Evolutionary conservation across 2,888 invertebrate species (phyloP).

Genomic region (Drosophila aldrichi): DNA sequence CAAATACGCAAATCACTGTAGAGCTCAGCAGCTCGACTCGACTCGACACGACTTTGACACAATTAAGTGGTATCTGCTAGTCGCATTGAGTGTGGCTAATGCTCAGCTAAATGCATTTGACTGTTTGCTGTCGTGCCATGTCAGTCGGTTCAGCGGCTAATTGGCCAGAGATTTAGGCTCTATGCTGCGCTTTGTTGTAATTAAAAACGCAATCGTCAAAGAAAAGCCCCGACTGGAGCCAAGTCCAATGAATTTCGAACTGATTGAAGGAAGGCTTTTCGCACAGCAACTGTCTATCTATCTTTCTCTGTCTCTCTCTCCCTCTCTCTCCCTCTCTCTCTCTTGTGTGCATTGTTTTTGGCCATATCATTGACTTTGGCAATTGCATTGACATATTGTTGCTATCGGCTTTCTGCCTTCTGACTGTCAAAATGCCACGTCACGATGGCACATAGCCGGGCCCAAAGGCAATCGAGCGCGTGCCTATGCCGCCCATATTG

Average conservation of each 20-base stretch:
- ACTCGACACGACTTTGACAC: background rate
- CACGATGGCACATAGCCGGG: constrained; percentile 44
- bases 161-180: constrained; percentile 57
- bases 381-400: constrained; percentile 79
- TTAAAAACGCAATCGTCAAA: constrained; percentile 68
- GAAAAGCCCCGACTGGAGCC: constrained; percentile 32
- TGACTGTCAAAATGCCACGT: constrained; percentile 73
- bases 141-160: constrained; percentile 47
- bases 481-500: constrained; percentile 27
- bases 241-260: constrained; percentile 54
- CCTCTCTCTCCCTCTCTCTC: background rate
- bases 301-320: background rate
- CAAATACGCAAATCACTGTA: no score
- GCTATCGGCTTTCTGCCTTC: constrained; percentile 61
- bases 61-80: background rate
- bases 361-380: constrained; percentile 59
- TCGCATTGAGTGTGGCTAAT: background rate
- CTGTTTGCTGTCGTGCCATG: constrained; percentile 21
- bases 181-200: constrained; percentile 51
- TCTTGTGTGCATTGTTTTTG: constrained; percentile 9
- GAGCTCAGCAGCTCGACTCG: no score
- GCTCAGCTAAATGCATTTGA: constrained; percentile 3
- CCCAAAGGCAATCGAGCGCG: constrained; percentile 40
- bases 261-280: constrained; percentile 17
- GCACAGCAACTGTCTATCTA: background rate